Percentiles rank a stretch among this genome's conserved stretches.
Conservation (phyloP, 1,140 invertebrate species). For the Musca domestica region DNA sequence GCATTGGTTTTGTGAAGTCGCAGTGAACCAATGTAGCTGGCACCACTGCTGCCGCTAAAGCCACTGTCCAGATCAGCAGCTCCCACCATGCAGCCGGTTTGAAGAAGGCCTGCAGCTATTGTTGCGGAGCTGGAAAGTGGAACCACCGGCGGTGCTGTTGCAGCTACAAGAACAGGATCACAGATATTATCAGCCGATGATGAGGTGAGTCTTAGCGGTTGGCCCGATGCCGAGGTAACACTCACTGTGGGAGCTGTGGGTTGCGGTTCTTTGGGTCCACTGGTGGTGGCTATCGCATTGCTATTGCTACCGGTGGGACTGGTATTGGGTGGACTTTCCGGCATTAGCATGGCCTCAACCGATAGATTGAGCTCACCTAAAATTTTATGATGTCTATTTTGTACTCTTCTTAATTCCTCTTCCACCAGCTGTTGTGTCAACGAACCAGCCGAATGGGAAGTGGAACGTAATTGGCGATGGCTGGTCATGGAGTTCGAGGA, state of each 20-base stretch:
- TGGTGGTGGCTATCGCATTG: too few relatives aligned
- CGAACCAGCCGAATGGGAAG: constrained; percentile 53
- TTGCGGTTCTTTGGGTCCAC: constrained; percentile 41
- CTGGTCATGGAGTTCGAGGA: constrained; percentile 27
- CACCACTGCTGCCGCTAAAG: constrained; percentile 74
- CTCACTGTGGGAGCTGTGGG: constrained; percentile 53
- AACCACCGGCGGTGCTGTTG: constrained; percentile 68
- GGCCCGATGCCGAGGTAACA: constrained; percentile 47
- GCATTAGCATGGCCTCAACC: constrained; percentile 85
- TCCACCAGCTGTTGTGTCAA: constrained; percentile 68
- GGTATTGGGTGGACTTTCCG: constrained; percentile 54
- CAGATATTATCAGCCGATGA: constrained; percentile 50
- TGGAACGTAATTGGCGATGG: constrained; percentile 32
- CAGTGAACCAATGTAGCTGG: constrained; percentile 69
- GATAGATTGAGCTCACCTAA: constrained; percentile 82
- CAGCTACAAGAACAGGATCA: constrained; percentile 50
- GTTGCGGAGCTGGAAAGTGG: constrained; percentile 52
- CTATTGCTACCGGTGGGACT: constrained; percentile 29
- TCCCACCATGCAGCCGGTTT: constrained; percentile 42
- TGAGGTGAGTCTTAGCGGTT: constrained; percentile 38
- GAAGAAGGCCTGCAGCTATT: constrained; percentile 2
- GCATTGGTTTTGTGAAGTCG: constrained; percentile 57
- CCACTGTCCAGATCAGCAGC: constrained; percentile 73
- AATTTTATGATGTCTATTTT: constrained; percentile 74
- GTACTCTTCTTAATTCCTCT: constrained; percentile 77